A percentile compares a stretch with the other conserved stretches of the same genome.
Evolutionary conservation across 2,797 vertebrate species (phyloP).

Genomic region (Tympanoctomys barrerae): DNA sequence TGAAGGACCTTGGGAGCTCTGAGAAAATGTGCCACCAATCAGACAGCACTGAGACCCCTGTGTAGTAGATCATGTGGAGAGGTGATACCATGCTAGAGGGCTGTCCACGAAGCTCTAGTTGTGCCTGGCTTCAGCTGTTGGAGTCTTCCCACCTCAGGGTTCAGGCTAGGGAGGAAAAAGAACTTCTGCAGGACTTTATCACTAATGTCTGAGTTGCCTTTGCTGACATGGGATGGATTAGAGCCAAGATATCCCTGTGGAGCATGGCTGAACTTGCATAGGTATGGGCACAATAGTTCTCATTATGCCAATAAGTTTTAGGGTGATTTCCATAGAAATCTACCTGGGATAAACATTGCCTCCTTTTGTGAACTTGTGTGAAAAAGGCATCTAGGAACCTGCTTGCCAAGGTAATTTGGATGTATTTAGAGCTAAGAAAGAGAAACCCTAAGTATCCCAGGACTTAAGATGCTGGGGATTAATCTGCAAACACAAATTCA

Average conservation of each 20-base stretch:
- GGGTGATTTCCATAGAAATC: not conserved
- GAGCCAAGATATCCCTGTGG: not conserved
- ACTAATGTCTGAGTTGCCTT: not conserved
- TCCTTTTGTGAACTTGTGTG: not conserved
- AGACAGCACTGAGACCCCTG: not conserved
- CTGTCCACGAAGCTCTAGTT: not conserved
- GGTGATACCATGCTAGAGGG: not conserved
- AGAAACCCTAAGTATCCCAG: not conserved
- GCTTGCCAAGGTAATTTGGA: not conserved
- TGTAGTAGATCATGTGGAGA: not conserved
- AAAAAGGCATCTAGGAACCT: not conserved
- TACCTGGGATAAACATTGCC: not conserved
- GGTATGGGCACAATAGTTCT: not conserved
- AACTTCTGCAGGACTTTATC: not conserved
- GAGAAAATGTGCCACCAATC: not conserved
- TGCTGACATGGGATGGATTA: not conserved
- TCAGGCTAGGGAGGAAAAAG: not conserved
- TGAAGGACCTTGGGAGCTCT: not conserved
- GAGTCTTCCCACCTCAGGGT: not conserved
- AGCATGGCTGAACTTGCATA: not conserved
- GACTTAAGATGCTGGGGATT: not conserved
- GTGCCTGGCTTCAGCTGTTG: not conserved
- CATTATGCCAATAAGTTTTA: not conserved
- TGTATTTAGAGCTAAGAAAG: slow-evolving; percentile 33
- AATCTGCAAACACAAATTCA: not conserved